Base-by-base conservation (phyloP, 2,888 invertebrate species). In the Troglohyphantes excavatus region DNA sequence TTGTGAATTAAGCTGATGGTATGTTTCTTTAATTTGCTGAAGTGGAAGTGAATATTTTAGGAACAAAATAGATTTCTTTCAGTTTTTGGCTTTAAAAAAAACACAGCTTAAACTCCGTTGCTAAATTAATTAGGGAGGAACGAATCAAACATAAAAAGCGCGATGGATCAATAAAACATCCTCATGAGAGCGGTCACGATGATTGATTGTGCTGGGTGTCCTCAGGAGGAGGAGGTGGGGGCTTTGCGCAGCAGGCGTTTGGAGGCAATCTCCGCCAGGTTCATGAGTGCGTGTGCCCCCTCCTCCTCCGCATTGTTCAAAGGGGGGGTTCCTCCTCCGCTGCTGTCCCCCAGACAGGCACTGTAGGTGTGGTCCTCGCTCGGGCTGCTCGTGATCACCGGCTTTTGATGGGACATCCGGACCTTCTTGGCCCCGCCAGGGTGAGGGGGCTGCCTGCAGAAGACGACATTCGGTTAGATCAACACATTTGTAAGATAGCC, bases 341-440 rank as follows among this genome's bases (percentile, higher is more conserved):
- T 13, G 13, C n/a, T 17, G 13, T 5, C 13, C 17, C 72, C 76
- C 43, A 90, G 73, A 27, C 82, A 91, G 68, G 93, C 93, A 91
- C 97, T 97, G 94, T 98, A 98, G 79, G 97, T 97, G 94, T 98
- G 98, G 95, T 98, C 98, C 94, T 97, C 97, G 94, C 97, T 97
- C 0, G 97, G 97, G 92, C 96, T 97, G 81, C 96, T 96, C 2
- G 97, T 97, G 92, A 97, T 97, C 92, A 97, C 96, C 39, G 93
- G 92, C 29, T 79, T n/a, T n/a, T 76, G 5, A 33, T 17, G 19
- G 29, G 26, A 13, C 33, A 6, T 33, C 70, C 46, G 75, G 27
- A 17, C 43, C 26, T 43, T 75, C 29, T 89, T 89, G n/a, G 81
- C 76, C 68, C 76, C n/a, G n/a, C n/a, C n/a, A 70, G 53, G 23